Evolutionary conservation across 2,113 vertebrate species (phyloP).

Genomic region (Ranitomeya imitator): DNA sequence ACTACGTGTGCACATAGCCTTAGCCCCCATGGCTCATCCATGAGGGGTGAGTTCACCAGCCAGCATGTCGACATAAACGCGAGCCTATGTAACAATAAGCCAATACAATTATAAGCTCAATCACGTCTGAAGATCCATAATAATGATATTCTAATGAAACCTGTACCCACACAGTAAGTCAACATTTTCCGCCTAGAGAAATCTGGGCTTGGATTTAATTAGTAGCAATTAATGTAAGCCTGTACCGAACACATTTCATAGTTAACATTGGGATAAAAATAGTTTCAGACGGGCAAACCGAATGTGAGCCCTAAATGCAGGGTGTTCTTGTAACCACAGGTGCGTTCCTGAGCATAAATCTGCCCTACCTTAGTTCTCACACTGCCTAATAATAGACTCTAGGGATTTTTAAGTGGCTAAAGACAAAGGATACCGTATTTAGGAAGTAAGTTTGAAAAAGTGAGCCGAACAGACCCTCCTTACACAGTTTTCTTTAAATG

Average conservation of each 20-base stretch:
- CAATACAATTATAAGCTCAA: not conserved
- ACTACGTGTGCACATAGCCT: too few species aligned
- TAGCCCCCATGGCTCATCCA: too few species aligned
- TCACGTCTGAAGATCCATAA: not conserved
- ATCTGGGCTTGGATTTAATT: not conserved
- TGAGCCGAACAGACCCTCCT: not conserved
- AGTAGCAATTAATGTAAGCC: not conserved
- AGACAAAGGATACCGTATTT: not conserved
- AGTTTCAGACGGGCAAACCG: not conserved
- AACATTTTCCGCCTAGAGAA: not conserved
- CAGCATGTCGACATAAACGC: not conserved
- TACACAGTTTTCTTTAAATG: not conserved
- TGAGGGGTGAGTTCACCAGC: too few species aligned
- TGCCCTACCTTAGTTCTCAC: conserved; percentile 3
- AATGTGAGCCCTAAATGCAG: not conserved
- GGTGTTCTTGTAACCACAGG: conserved; percentile 20
- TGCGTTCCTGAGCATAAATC: conserved; percentile 18
- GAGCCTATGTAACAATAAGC: not conserved
- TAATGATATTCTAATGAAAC: not conserved
- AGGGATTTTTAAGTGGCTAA: not conserved
- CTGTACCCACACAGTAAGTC: too few species aligned
- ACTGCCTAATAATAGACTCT: conserved; percentile 21
- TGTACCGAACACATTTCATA: not conserved
- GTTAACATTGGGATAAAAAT: not conserved
- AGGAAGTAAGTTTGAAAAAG: not conserved